These are phyloP conservation scores for Oreotrochilus melanogaster DNA, from an alignment of 2,113 vertebrate species.

Conservation along the genomic window DNA sequence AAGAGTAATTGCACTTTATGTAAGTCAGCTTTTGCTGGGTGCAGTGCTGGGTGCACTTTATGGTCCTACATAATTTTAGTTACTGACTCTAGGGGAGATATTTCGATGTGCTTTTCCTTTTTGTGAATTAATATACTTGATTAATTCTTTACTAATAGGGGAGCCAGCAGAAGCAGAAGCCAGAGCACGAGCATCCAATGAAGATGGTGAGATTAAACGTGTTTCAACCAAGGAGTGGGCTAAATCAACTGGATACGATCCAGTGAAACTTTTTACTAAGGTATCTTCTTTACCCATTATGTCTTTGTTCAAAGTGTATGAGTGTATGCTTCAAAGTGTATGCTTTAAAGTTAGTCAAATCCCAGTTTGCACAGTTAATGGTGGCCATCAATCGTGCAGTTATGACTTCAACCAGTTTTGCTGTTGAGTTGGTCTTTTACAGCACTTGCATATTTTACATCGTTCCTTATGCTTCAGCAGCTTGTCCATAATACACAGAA, in stretches of 20 bases:
- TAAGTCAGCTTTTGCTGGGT: not conserved
- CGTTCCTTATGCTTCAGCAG: not conserved
- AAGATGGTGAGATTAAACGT: slow-evolving; percentile 94
- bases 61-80: not conserved
- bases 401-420: not conserved
- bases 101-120: not conserved
- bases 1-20: not conserved
- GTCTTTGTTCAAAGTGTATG: not conserved
- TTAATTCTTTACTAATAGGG: slow-evolving; percentile 79
- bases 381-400: not conserved
- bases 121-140: not conserved
- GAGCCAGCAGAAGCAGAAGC: slow-evolving; percentile 90
- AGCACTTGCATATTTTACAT: not conserved
- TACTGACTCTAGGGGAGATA: not conserved
- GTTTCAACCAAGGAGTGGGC: slow-evolving; percentile 97
- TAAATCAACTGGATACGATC: slow-evolving; percentile 92
- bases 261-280: slow-evolving; percentile 96
- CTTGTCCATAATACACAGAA: not conserved
- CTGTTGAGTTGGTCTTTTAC: not conserved
- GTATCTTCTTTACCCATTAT: slow-evolving; percentile 66
- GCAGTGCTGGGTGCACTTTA: not conserved
- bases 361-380: not conserved
- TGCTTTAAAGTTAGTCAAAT: not conserved
- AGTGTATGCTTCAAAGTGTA: too few species aligned
- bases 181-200: slow-evolving; percentile 88